Evolutionary conservation across 2,797 vertebrate species (phyloP).

Genomic region (Tolypeutes matacus): DNA sequence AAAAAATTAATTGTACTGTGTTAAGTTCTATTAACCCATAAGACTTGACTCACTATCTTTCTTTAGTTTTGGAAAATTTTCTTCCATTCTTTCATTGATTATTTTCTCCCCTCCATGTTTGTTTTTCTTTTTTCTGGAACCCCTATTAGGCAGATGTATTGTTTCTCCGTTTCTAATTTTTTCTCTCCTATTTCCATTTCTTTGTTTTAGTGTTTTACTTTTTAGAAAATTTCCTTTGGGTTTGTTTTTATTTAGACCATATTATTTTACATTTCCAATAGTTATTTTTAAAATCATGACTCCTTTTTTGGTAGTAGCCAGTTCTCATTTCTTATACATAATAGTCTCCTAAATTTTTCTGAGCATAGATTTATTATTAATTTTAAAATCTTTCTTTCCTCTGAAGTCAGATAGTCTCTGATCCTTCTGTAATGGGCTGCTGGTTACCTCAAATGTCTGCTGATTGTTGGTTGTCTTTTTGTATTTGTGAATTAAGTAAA

Average conservation of each 20-base stretch:
- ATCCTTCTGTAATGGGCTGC: neutral
- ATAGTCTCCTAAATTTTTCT: neutral
- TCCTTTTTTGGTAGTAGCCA: neutral
- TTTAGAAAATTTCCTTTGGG: neutral
- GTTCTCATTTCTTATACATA: neutral
- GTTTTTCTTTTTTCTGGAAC: neutral
- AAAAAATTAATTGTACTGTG: neutral
- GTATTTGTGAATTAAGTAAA: neutral
- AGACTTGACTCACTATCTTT: neutral
- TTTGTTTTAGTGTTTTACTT: neutral
- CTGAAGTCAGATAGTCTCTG: neutral
- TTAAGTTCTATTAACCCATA: neutral
- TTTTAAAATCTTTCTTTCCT: conserved; percentile 27
- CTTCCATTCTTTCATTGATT: neutral
- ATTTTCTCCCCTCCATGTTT: neutral
- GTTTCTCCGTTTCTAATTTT: neutral
- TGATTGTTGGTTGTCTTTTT: neutral
- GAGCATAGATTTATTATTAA: conserved; percentile 1
- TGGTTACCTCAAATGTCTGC: conserved; percentile 29
- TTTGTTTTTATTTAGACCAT: conserved; percentile 14
- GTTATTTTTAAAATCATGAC: neutral
- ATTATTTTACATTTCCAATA: conserved; percentile 43
- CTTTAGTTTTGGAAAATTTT: conserved; percentile 16
- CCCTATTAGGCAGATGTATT: neutral
- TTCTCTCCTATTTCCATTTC: neutral